Evolutionary conservation across 2,888 invertebrate genomes (phyloP), one percentile per base, ranked within the genome.

Genomic region (Seladonia tumulorum): DNA sequence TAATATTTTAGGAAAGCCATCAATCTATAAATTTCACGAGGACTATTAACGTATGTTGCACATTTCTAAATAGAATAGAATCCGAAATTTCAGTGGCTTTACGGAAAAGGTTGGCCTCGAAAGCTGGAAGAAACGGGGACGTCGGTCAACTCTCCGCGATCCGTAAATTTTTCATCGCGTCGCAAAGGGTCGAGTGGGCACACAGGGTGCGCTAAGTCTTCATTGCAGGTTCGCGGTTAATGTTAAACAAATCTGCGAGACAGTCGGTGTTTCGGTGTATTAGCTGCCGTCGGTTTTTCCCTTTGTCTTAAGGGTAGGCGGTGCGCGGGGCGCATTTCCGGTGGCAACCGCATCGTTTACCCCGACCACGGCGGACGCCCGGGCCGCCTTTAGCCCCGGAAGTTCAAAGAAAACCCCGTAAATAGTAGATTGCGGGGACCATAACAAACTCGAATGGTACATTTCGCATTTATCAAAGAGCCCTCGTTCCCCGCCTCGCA

Each of bases 381-480:
- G 22, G 39, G 53, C 74, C 83, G 78, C 87, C 79, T 87, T 84
- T 79, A 80, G 71, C 83, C 75, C 87, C 86, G 80, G 83, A 87
- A 89, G 90, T 90, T 90, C 90, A 90, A 91, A 90, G 90, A 90
- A 90, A 91, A 89, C 89, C 82, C 79, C 85, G 91, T 89, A 91
- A 91, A 91, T 91, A 91, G 89, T 85, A 87, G 87, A 91, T 91
- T 86, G 90, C 82, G 85, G 86, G 86, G 82, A 90, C 91, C 91
- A 90, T 91, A 91, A 91, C 91, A 91, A 91, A 91, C 90, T 89
- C 90, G 90, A 91, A 91, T 90, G 90, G 89, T 91, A 91, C 89
- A 91, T 91, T 91, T 91, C 90, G 90, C 91, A 91, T 91, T 91
- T 91, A 91, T 91, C 91, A 91, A 91, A 91, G 91, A 91, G 91